Percentiles rank a stretch among this genome's conserved stretches.
Evolutionary conservation across 2,113 vertebrate species (phyloP).

Genomic region (Bungarus multicinctus): DNA sequence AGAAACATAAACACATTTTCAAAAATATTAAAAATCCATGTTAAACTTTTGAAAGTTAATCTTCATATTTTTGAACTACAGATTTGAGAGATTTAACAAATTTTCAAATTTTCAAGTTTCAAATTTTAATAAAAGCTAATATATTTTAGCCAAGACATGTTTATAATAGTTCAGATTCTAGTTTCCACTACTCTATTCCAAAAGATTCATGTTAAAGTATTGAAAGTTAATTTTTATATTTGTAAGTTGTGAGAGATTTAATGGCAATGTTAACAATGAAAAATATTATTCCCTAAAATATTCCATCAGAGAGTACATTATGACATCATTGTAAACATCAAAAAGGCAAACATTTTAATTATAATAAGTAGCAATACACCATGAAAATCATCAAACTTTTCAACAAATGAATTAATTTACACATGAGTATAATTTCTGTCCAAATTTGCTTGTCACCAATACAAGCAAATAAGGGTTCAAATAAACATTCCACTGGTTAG

Average conservation of each 20-base stretch:
- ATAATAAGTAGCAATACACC: not conserved
- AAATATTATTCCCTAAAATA: not conserved
- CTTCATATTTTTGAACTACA: too few species aligned
- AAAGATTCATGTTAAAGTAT: too few species aligned
- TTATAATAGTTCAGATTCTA: too few species aligned
- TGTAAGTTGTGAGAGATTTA: not conserved
- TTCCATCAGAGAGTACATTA: not conserved
- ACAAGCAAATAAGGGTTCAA: not conserved
- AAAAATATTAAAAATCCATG: not conserved
- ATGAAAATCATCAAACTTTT: not conserved
- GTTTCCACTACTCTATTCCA: too few species aligned
- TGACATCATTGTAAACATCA: not conserved
- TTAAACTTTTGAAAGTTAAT: not conserved
- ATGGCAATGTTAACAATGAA: not conserved
- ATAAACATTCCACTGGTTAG: not conserved
- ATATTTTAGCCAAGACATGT: too few species aligned
- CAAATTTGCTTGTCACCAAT: not conserved
- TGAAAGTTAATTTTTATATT: not conserved
- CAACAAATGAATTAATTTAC: not conserved
- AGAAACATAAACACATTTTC: not conserved
- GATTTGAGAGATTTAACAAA: too few species aligned
- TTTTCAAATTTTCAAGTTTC: too few species aligned
- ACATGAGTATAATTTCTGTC: not conserved
- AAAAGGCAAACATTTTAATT: not conserved
- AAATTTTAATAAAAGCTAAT: too few species aligned